Evolutionary conservation across 1,140 invertebrate genomes (phyloP), one percentile per base, ranked within the genome.

Genomic region (Mactra quadrangularis): DNA sequence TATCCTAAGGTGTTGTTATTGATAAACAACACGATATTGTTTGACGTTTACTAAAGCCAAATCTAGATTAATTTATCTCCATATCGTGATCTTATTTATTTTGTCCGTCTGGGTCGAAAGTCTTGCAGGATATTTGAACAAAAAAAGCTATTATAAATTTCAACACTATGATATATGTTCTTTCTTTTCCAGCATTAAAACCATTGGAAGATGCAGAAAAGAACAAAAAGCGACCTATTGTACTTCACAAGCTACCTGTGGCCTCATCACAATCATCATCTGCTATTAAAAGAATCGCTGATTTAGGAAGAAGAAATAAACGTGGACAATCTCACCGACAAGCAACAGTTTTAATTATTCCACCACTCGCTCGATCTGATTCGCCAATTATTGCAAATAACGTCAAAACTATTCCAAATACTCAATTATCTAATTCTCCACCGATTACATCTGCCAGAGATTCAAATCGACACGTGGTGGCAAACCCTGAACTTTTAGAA

Each of bases 181-280:
- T n/a, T n/a, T n/a, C 25, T 29, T 31, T 71, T 81, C 53, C 35
- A 81, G 77, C 64, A 0, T 64, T 81, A 25, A 35, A 71, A 71
- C 64, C 66, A 31, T 50, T 81, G 2, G 77, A 81, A 45, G 66
- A 70, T 27, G 77, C 77, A 27, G 77, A 81, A 35, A 70, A 31
- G 13, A 71, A 81, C 66, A 33, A 50, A 41, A 59, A 22, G 25
- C 45, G n/a, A 22, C 64, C 66, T 9, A 41, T 71, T 7, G 33
- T 71, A 13, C 38, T 81, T 7, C 64, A 81, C 33, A 70, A 71
- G 68, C 66, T 81, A 38, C 77, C 77, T 15, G 66, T 81, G 3
- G 77, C 71, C 9, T 19, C 33, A 1, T 35, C 27, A 22, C 31
- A 55, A 3, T 64, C 57, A 1, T 47, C 38, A 4, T 19, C 15